Percentiles rank a stretch among this genome's conserved stretches.
These are phyloP conservation scores for Enteromius fasciolatus DNA, from an alignment of 2,797 vertebrate genomes.

Conservation along the genomic window DNA sequence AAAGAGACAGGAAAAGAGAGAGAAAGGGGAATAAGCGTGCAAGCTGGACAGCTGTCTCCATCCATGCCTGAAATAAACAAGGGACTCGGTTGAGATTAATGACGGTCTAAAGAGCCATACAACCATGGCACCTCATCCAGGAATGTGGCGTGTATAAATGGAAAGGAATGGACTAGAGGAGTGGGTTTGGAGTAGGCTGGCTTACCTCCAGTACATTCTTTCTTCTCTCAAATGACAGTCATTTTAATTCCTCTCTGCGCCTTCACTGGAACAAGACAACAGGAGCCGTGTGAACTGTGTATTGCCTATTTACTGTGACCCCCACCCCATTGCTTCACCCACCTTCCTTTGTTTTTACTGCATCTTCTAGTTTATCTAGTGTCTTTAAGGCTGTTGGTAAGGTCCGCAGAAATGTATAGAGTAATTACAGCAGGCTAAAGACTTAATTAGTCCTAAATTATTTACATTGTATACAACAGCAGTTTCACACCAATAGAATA, in stretches of 20 bases:
- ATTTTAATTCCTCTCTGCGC: constrained; percentile 64
- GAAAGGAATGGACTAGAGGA: constrained; percentile 79
- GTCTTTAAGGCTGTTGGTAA: too few relatives aligned
- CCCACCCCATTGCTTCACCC: neutral
- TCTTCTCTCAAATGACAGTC: constrained; percentile 68
- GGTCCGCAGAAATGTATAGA: too few relatives aligned
- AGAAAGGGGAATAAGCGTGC: constrained; percentile 56
- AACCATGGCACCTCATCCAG: constrained; percentile 80
- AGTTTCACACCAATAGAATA: neutral
- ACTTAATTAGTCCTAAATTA: constrained; percentile 5
- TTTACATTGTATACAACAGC: neutral
- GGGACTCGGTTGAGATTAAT: constrained; percentile 86
- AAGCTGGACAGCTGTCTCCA: constrained; percentile 84
- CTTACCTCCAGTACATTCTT: constrained; percentile 66
- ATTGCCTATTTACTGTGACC: constrained; percentile 1
- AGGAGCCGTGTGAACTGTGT: constrained; percentile 34
- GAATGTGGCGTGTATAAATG: constrained; percentile 86
- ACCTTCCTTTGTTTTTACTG: constrained; percentile 30
- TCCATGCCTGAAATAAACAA: constrained; percentile 84
- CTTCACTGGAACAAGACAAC: constrained; percentile 55
- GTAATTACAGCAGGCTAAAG: neutral
- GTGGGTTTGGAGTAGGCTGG: constrained; percentile 76
- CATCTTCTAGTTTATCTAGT: constrained; percentile 23
- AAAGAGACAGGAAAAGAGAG: constrained; percentile 9
- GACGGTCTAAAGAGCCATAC: constrained; percentile 83